Evolutionary conservation across 2,888 invertebrate genomes (phyloP).

Genomic region (Carterocephalus palaemon): DNA sequence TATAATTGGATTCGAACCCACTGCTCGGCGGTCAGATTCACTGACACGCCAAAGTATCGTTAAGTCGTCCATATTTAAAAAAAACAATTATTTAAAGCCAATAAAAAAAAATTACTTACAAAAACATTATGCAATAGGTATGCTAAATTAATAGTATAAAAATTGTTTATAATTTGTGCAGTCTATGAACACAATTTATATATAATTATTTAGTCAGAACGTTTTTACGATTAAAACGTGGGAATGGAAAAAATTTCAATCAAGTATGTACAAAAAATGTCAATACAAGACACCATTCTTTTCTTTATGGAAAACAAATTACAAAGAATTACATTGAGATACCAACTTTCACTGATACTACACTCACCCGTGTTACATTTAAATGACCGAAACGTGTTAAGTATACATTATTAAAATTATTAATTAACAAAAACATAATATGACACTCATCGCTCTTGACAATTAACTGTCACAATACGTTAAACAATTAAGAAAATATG

Average conservation of each 20-base stretch:
- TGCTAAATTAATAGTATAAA: too few species aligned
- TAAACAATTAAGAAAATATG: conserved; percentile 24
- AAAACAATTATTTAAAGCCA: neutral
- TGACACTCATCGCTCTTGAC: conserved; percentile 61
- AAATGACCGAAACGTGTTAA: conserved; percentile 13
- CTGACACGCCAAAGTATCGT: too few species aligned
- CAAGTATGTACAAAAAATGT: neutral
- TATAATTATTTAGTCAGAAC: too few species aligned
- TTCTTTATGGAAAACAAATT: conserved; percentile 18
- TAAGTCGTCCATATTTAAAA: too few species aligned
- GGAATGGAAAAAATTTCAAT: too few species aligned
- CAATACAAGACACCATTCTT: too few species aligned
- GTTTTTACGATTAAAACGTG: too few species aligned
- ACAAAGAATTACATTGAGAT: conserved; percentile 2
- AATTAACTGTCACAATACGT: conserved; percentile 52
- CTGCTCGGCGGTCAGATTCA: too few species aligned
- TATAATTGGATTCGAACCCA: too few species aligned
- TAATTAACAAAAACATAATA: conserved; percentile 41
- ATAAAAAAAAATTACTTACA: neutral
- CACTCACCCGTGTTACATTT: conserved; percentile 13
- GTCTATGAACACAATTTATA: conserved; percentile 11
- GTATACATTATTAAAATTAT: conserved; percentile 17
- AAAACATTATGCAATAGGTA: too few species aligned
- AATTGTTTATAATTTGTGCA: conserved; percentile 7
- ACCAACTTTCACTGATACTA: conserved; percentile 7